These are phyloP conservation scores for Cervus canadensis DNA, from an alignment of 2,113 vertebrate genomes.

Conservation along the genomic window DNA sequence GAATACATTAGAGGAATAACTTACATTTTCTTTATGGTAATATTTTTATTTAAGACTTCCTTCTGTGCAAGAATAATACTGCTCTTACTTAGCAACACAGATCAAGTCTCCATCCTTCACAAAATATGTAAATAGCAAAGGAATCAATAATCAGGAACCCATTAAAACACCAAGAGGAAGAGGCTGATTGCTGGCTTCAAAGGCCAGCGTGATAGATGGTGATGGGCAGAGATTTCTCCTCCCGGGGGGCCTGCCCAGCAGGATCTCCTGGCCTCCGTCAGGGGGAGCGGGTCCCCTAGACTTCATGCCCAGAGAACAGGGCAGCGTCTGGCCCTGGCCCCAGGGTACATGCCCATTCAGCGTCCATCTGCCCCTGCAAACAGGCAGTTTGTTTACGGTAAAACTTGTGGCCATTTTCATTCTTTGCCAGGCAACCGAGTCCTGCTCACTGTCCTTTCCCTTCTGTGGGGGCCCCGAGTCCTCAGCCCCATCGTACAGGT, in stretches of 20 bases:
- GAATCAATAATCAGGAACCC: rapidly evolving
- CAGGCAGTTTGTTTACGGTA: rapidly evolving
- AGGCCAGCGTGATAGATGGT: rapidly evolving
- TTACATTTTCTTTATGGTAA: not conserved
- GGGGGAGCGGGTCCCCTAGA: not conserved
- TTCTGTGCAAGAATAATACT: not conserved
- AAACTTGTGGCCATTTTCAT: rapidly evolving
- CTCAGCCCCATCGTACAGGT: rapidly evolving
- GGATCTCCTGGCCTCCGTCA: rapidly evolving
- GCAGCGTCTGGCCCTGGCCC: too few relatives aligned
- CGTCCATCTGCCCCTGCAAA: rapidly evolving
- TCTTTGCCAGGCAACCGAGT: rapidly evolving
- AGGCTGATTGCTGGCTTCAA: rapidly evolving
- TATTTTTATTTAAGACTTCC: not conserved
- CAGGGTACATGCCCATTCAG: rapidly evolving
- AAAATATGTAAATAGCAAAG: rapidly evolving
- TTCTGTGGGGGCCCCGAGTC: rapidly evolving
- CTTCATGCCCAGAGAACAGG: too few relatives aligned
- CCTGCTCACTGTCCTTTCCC: not conserved
- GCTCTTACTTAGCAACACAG: not conserved
- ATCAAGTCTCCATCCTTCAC: not conserved
- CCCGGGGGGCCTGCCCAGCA: not conserved
- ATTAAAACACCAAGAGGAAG: not conserved
- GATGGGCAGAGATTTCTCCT: not conserved
- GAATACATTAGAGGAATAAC: not conserved